A percentile compares a stretch with the other conserved stretches of the same genome.
phyloP scores from a whole-genome alignment of 2,888 invertebrate species.

The Archips crataeganus region DNA sequence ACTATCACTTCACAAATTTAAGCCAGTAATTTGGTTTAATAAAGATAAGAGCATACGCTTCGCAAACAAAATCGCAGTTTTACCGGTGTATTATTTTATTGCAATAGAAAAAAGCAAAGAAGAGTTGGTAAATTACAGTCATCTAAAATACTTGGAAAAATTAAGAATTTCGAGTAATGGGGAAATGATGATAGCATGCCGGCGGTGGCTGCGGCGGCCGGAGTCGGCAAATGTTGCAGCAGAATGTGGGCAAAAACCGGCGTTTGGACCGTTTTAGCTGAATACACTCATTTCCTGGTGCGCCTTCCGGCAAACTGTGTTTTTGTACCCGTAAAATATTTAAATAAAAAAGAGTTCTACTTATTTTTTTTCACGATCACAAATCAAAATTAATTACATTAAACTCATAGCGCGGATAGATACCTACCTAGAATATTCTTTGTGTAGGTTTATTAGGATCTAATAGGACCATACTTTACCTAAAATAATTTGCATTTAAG shows the following conservation, averaged over 20 bases:
- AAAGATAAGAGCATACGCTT: constrained; percentile 13
- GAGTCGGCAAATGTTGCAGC: constrained; percentile 52
- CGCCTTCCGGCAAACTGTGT: constrained; percentile 58
- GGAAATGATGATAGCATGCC: constrained; percentile 47
- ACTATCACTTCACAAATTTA: constrained; percentile 14
- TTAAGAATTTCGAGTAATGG: constrained; percentile 41
- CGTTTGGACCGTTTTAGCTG: constrained; percentile 51
- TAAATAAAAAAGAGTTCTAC: constrained; percentile 25
- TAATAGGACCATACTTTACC: too few species aligned
- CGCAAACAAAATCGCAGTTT: constrained; percentile 16
- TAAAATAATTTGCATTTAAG: too few species aligned
- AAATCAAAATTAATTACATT: constrained; percentile 14
- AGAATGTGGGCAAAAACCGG: constrained; percentile 61
- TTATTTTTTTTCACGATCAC: constrained; percentile 7
- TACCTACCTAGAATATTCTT: too few species aligned
- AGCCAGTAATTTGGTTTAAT: constrained; percentile 12
- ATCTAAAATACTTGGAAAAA: constrained; percentile 37
- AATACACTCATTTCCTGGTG: constrained; percentile 57
- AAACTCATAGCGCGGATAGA: too few species aligned
- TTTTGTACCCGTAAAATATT: constrained; percentile 34
- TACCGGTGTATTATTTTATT: constrained; percentile 6
- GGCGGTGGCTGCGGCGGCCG: constrained; percentile 21
- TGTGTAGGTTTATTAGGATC: background rate
- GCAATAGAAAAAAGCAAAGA: constrained; percentile 15
- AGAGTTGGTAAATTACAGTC: constrained; percentile 32